Base-by-base conservation (phyloP, 2,888 invertebrate species). In the Phorcus lineatus region DNA sequence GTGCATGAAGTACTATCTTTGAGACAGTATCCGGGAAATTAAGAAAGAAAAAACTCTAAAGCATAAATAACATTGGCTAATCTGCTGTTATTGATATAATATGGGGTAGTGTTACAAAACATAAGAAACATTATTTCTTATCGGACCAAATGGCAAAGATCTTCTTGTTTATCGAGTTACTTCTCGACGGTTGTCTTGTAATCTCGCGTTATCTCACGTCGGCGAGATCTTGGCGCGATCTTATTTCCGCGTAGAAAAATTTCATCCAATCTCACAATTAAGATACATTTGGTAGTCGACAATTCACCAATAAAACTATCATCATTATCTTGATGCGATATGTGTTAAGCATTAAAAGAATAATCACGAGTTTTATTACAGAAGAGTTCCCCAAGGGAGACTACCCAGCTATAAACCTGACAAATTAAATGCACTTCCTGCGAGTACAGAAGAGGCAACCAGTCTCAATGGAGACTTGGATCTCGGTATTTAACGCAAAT, bases 161-260 rank as follows among this genome's bases (percentile, higher is more conserved):
- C 62, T 28, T 22, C 28, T 22, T 62, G 62, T 62, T 62, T 62
- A 62, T 62, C 62, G 62, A 3, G 62, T 16, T 22, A 62, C 62
- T 28, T 62, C 62, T 62, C 28, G 22, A 17, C 24, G 62, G 28
- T 28, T 62, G 62, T 24, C 24, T 24, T 24, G 13, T 47, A 47
- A 47, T 47, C 47, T 47, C 47, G 47, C 17, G 62, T 62, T 62
- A 62, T 62, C 62, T 24, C 11, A 28, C 28, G 62, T 28, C 16
- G 62, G 62, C 62, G 62, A 62, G 62, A 62, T 62, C 62, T 62
- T 28, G 62, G 62, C 62, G 62, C 62, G 62, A 62, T 62, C 62
- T 62, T n/a, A 24, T 62, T 62, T 62, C 62, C 62, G 62, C 24
- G 28, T 24, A 28, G 22, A 16, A 11, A 62, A 62, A 62, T 16